Evolutionary conservation across 2,113 vertebrate species (phyloP).

Genomic region (Daboia siamensis): DNA sequence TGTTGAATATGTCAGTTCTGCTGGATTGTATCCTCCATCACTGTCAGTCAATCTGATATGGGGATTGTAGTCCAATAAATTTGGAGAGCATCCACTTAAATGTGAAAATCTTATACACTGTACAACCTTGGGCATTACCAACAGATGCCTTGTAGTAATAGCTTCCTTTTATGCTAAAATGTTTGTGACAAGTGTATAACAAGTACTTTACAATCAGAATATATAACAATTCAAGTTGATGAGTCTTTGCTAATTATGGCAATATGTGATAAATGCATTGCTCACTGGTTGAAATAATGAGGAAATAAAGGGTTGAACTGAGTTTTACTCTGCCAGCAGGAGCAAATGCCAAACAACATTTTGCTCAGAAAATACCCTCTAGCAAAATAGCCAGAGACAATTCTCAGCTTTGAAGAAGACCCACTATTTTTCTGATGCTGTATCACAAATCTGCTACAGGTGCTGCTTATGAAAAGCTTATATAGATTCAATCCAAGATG

Average conservation of each 20-base stretch:
- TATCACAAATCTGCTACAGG: not conserved
- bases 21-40: not conserved
- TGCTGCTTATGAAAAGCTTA: not conserved
- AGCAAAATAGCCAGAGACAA: not conserved
- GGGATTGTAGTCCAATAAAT: not conserved
- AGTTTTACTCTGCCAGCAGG: not conserved
- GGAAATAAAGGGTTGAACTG: not conserved
- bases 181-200: not conserved
- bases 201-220: not conserved
- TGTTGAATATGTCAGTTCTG: slow-evolving; percentile 14
- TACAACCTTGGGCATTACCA: slow-evolving; percentile 59
- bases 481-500: not conserved
- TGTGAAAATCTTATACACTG: slow-evolving; percentile 33
- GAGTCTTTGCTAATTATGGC: not conserved
- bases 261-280: not conserved
- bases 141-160: slow-evolving; percentile 51
- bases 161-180: slow-evolving; percentile 23
- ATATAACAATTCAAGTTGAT: not conserved
- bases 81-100: not conserved
- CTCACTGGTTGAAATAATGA: not conserved
- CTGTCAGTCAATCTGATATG: not conserved
- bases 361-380: not conserved
- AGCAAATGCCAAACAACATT: not conserved
- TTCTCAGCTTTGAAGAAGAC: not conserved
- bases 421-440: not conserved